Base-by-base conservation (phyloP, 2,113 vertebrate species). In the Crotophaga sulcirostris region DNA sequence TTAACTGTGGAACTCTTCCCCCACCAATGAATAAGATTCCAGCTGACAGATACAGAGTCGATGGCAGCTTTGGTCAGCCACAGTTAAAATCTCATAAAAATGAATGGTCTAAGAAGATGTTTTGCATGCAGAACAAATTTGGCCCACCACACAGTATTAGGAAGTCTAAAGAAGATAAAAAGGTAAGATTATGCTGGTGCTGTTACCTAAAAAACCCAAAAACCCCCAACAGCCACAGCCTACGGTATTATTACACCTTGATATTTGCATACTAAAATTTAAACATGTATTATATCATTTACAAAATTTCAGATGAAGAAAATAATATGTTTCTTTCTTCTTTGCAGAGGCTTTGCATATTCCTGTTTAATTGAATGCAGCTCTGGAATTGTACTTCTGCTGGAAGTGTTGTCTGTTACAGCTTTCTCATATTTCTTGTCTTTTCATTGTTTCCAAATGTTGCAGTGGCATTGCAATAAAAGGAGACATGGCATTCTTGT, bases 1-100 rank as follows among this genome's bases (percentile, higher is more conserved):
- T 99, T 8, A 99, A 99, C 97, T 99, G 99, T 54, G 98, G 99
- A 87, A 99, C 99, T 6, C 98, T 99, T 84, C 99, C 99, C 9
- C 99, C 99, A 0, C 99, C 99, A 45, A 99, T 99, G 99, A 99
- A 38, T 91, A 99, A 99, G 97, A 99, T 99, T 68, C 99, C 99
- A 0, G 99, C 99, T 1, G 99, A 99, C 97, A 98, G 99, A 75
- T 99, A 99, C 96, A 96, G 99, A 68, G 98, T 99, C 0, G 98
- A 99, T 11, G 98, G 99, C 89, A 98, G 91, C 95, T 98, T 98
- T 78, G 98, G 95, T 40, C 98, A 98, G 55, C 98, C 98, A 1
- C 98, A 97, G 6, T 97, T 98, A 31, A 95, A 97, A 10, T 68
- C 97, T 54, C 99, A 98, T 76, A 99, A 98, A 84, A 98, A 98